Conservation (phyloP, 2,888 invertebrate genomes). For the Hyposoter dolosus region DNA sequence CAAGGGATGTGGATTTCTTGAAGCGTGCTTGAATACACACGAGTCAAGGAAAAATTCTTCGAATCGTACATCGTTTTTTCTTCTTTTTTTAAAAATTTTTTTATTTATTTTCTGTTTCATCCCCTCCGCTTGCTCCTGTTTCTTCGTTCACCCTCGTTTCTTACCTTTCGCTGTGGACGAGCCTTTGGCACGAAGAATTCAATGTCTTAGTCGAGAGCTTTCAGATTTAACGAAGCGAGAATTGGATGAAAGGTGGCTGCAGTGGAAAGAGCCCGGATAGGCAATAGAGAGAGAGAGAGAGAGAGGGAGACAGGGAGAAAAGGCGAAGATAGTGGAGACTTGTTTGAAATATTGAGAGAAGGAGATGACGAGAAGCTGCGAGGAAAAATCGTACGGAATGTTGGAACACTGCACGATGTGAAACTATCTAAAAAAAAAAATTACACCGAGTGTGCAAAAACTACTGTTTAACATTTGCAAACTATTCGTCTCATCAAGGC, state of each 20-base stretch:
- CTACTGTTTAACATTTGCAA: neutral
- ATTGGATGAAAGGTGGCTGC: constrained; percentile 65
- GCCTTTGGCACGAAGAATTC: constrained; percentile 53
- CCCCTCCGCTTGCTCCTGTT: neutral
- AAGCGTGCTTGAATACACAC: neutral
- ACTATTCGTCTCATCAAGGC: neutral
- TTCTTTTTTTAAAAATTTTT: too few relatives aligned
- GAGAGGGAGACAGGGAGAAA: neutral
- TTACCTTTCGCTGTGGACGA: neutral
- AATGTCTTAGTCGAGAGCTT: constrained; percentile 67
- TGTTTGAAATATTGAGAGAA: constrained; percentile 37
- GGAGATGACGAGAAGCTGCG: constrained; percentile 30
- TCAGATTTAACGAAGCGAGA: constrained; percentile 67
- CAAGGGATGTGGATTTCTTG: neutral
- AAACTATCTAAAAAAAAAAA: neutral
- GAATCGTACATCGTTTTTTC: neutral
- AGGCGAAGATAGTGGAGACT: neutral
- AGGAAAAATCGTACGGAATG: constrained; percentile 49
- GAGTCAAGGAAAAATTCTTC: constrained; percentile 5
- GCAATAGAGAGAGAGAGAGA: constrained; percentile 10
- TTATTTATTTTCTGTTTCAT: neutral
- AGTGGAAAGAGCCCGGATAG: constrained; percentile 12
- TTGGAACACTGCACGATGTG: constrained; percentile 44
- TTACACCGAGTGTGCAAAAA: neutral
- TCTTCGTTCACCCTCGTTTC: neutral